Base-by-base conservation (phyloP, 2,113 vertebrate genomes). In the Bombycilla garrulus region DNA sequence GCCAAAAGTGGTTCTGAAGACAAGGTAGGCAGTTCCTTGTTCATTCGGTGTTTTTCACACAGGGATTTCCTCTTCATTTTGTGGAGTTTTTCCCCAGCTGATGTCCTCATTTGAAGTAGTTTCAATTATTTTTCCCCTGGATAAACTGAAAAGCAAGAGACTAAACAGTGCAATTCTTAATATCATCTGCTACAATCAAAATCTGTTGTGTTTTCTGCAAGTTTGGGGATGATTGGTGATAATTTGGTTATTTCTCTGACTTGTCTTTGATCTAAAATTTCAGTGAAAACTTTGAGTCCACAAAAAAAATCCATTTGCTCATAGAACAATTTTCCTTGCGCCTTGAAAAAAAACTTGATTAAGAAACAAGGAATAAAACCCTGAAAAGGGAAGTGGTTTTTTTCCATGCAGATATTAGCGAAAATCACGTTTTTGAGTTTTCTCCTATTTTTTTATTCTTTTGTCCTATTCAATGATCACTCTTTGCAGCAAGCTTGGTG, bases 1-100 rank as follows among this genome's bases (percentile, higher is more conserved):
- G 79, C 96, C 54, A 98, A 97, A 86, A 97, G 95, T 78, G 98
- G 98, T 23, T 88, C 96, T 64, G 98, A 98, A 90, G 98, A 98
- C 44, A 97, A 94, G 98, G 98, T 98, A 98, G 42, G 98, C 80
- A 51, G 71, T 44, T 90, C 15, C 9, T 93, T 51, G 2, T 62
- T 64, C 7, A 11, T 17, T 21, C 2, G 8, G 13, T 85, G 17
- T 1, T 50, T 92, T 86, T 80, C 61, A 51, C 15, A 17, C 3
- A 5, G 9, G 7, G 22, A 16, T 82, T 92, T 90, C 5, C n/a
- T 91, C 36, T 78, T 61, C 1, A 1, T 58, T 76, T 23, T 42
- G 2, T 69, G 21, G 5, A 2, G 23, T 87, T 81, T 81, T 76
- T 48, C 6, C 7, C 10, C 4, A 24, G 0, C 3, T 62, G 21